Conservation (phyloP, 92 coral and sea anemone species). For the Blastomussa wellsi region DNA sequence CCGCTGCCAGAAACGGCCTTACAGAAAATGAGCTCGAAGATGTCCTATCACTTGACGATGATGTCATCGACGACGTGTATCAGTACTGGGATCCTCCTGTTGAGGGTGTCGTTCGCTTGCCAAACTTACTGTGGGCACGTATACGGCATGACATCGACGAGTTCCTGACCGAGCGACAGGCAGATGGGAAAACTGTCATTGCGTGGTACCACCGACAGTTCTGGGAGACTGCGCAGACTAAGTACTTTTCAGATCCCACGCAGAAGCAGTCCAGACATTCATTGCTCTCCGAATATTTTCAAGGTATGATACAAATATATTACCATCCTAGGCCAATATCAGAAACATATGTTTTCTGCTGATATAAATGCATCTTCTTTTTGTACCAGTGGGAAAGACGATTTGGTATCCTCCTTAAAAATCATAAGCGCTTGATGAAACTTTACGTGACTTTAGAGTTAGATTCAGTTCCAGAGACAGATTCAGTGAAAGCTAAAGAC, state of each 20-base stretch:
- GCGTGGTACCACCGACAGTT: conserved; percentile 93
- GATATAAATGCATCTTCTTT: background rate
- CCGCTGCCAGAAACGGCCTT: conserved; percentile 83
- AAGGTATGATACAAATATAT: conserved; percentile 43
- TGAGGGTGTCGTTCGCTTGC: conserved; percentile 86
- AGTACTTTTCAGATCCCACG: conserved; percentile 58
- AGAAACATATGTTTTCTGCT: background rate
- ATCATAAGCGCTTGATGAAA: too few species aligned
- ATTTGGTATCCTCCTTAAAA: too few species aligned
- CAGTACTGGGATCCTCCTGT: conserved; percentile 97
- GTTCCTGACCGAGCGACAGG: conserved; percentile 83
- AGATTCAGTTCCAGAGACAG: too few species aligned
- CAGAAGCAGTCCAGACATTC: conserved; percentile 73
- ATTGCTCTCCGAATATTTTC: conserved; percentile 81
- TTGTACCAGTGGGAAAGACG: too few species aligned
- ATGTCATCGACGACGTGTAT: conserved; percentile 90
- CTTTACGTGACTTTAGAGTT: too few species aligned
- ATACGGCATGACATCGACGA: conserved; percentile 82
- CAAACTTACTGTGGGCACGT: conserved; percentile 90
- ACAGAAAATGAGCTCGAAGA: conserved; percentile 87
- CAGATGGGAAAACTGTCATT: conserved; percentile 82
- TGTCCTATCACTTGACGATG: conserved; percentile 81
- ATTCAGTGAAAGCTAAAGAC: too few species aligned
- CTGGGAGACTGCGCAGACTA: conserved; percentile 80
- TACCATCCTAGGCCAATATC: background rate